Evolutionary conservation across 2,113 vertebrate genomes (phyloP).

Genomic region (Mesembrinibis cayennensis): DNA sequence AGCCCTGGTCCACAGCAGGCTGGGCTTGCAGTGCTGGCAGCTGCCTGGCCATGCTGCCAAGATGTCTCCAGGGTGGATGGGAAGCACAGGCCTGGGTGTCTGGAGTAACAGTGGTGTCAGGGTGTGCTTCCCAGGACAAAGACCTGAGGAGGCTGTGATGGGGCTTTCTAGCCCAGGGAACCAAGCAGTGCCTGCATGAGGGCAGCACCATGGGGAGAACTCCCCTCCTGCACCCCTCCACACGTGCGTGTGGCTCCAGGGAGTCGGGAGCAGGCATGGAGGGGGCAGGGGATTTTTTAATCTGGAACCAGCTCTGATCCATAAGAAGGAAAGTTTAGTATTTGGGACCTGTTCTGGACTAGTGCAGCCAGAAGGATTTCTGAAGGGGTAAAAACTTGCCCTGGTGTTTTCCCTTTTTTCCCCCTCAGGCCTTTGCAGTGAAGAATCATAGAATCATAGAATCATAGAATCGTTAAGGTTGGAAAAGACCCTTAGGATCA

Average conservation of each 20-base stretch:
- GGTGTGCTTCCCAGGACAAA: background rate
- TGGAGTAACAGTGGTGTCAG: too few relatives aligned
- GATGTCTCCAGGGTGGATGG: background rate
- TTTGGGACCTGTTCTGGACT: background rate
- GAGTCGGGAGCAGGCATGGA: fast-evolving
- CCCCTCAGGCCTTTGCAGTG: fast-evolving
- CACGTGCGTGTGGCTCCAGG: fast-evolving
- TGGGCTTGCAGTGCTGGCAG: background rate
- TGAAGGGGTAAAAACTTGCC: background rate
- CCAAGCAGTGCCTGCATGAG: background rate
- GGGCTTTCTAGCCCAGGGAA: background rate
- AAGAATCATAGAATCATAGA: too few relatives aligned
- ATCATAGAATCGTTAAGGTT: too few relatives aligned
- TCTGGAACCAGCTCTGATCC: background rate
- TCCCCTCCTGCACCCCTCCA: background rate
- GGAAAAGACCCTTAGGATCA: too few relatives aligned
- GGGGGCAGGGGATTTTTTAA: background rate
- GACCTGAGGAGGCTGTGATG: background rate
- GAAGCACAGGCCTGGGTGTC: background rate
- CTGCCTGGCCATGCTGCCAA: background rate
- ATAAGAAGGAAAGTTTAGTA: background rate
- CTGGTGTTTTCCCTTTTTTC: background rate
- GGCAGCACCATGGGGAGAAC: background rate
- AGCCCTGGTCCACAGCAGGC: fast-evolving
- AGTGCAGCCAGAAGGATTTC: background rate